Evolutionary conservation across 2,888 invertebrate species (phyloP).

Genomic region (Phortica magna): DNA sequence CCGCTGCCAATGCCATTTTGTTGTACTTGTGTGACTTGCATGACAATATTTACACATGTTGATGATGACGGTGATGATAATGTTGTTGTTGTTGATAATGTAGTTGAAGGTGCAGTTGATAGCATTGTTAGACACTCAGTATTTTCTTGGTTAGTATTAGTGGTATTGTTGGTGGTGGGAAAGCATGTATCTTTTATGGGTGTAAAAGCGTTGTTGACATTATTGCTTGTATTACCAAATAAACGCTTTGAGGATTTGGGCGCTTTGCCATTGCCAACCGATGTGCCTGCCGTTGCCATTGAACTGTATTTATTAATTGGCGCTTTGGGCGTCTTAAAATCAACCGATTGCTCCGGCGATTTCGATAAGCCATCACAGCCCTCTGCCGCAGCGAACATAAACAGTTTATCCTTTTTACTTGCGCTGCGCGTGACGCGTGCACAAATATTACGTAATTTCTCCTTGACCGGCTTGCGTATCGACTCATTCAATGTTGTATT

Average conservation of each 20-base stretch:
- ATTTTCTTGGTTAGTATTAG: not conserved
- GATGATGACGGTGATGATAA: slow-evolving; percentile 12
- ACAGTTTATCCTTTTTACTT: slow-evolving; percentile 52
- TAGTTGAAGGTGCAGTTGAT: not conserved
- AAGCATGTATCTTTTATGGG: not conserved
- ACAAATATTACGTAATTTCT: slow-evolving; percentile 73
- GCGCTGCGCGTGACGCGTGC: slow-evolving; percentile 74
- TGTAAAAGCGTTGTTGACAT: not conserved
- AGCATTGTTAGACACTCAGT: not conserved
- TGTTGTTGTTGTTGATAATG: slow-evolving; percentile 16
- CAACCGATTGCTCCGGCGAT: slow-evolving; percentile 59
- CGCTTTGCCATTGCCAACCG: slow-evolving; percentile 14
- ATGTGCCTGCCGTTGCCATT: slow-evolving; percentile 26
- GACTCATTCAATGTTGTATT: slow-evolving; percentile 76
- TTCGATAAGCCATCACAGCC: not conserved
- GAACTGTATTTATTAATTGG: slow-evolving; percentile 59
- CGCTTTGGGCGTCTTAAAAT: slow-evolving; percentile 77
- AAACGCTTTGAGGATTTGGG: slow-evolving; percentile 57
- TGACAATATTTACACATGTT: slow-evolving; percentile 38
- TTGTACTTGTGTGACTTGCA: slow-evolving; percentile 49
- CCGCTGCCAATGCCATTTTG: slow-evolving; percentile 57
- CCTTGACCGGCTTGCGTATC: slow-evolving; percentile 75
- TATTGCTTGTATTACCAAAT: slow-evolving; percentile 46
- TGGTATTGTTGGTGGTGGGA: not conserved
- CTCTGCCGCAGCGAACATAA: slow-evolving; percentile 40